Evolutionary conservation across 2,797 vertebrate genomes (phyloP), one percentile per base, ranked within the genome.

Genomic region (Phrynocephalus guinanensis): DNA sequence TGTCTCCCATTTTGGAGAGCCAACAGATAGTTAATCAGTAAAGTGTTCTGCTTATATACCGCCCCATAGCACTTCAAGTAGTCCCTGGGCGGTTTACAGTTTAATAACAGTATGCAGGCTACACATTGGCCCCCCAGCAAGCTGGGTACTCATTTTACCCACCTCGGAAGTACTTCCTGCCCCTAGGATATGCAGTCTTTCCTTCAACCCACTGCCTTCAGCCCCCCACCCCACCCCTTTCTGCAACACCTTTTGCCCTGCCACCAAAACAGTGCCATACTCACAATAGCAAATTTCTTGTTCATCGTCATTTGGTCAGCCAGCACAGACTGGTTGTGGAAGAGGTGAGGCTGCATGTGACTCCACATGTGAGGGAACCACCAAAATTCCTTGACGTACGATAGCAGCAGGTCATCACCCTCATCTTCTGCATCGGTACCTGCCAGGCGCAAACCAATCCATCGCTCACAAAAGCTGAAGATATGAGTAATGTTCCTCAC

Each of bases 331-430:
- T 99, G 98, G 96, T 99, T 99, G 96, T 99, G 99, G 97, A 99
- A 99, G 73, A 99, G 98, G 93, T 99, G 99, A 24, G 98, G 98
- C 96, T 99, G 98, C 98, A 99, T 99, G 96, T 99, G 98, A 95
- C 98, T 99, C 98, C 98, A 99, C 98, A 99, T 99, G 96, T 99
- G 98, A 1, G 98, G 98, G 87, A 99, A 99, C 98, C 98, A 99
- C 98, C 98, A 99, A 95, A 99, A 99, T 96, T 99, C 98, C 94
- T 97, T 98, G 93, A 98, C 98, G 0, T 98, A 98, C 26, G 98
- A 99, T 75, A 99, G 97, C 94, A 99, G 97, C 93, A 99, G 97
- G 95, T 99, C 98, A 0, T 99, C 99, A 0, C 99, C 99, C 33
- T 98, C 97, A 0, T 99, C 99, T 95, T 99, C 99, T 0, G 98